These are phyloP conservation scores for Mesocricetus auratus DNA, from an alignment of 2,113 vertebrate species.

Conservation along the genomic window DNA sequence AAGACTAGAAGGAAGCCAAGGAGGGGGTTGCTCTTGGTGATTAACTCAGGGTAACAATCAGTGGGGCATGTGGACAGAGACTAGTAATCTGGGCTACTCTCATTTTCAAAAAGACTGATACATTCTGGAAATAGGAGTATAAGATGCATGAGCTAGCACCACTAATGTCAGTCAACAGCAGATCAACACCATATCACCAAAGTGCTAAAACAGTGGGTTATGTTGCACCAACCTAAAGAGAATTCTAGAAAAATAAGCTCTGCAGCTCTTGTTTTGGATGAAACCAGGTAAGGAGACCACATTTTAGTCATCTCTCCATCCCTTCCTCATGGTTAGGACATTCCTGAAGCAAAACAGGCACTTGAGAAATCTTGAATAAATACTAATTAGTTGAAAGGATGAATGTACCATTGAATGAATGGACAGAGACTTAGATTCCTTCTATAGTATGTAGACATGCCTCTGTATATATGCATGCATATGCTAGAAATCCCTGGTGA, in stretches of 20 bases:
- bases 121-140: constrained; percentile 51
- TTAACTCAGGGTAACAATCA: constrained; percentile 43
- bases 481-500: neutral
- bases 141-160: neutral
- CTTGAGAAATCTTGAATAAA: constrained; percentile 53
- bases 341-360: constrained; percentile 41
- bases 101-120: constrained; percentile 35
- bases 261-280: constrained; percentile 15
- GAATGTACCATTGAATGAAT: constrained; percentile 33
- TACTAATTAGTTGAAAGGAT: constrained; percentile 26
- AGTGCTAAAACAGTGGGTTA: constrained; percentile 42
- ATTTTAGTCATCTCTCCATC: constrained; percentile 49
- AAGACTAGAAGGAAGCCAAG: constrained; percentile 13
- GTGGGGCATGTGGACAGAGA: neutral
- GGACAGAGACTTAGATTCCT: constrained; percentile 1
- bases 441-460: neutral
- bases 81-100: constrained; percentile 44
- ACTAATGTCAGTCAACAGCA: neutral
- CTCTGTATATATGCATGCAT: neutral
- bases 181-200: neutral
- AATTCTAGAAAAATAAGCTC: constrained; percentile 28
- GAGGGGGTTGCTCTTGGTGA: neutral
- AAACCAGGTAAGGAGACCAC: neutral
- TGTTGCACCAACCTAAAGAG: constrained; percentile 17
- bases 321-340: constrained; percentile 1